Evolutionary conservation across 2,888 invertebrate genomes (phyloP), one percentile per base, ranked within the genome.

Genomic region (Drosophila putrida): DNA sequence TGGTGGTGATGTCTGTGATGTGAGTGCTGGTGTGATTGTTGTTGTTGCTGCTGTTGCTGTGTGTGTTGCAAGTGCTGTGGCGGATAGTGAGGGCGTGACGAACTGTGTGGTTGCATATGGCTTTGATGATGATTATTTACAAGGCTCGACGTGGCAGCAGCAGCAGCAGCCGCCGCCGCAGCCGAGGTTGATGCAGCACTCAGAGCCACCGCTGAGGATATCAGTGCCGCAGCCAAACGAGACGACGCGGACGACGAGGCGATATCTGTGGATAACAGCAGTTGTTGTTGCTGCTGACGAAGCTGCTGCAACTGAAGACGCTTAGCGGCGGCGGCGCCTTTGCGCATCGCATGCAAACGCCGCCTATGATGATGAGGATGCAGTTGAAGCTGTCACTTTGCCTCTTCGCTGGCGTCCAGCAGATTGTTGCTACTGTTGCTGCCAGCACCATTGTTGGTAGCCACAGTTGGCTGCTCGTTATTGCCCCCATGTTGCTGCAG

Each of bases 381-480:
- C 71, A 84, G 49, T 87, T 83, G 83, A 83, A 83, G 89, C 90
- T 91, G 92, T 92, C 92, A 92, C 92, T 92, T 92, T 74, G 83
- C 71, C 84, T 92, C 91, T 75, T 92, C 92, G 41, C 86, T 82
- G 47, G 80, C 75, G 75, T 82, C 91, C 75, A 87, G 43, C 31
- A 82, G 75, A 78, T 67, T 90, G 80, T 68, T 88, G 88, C 66
- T 83, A 78, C 63, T 82, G 74, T 60, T 81, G 74, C 61, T 81
- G 85, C 61, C 78, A 75, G 62, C 68, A 33, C 81, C 72, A 50
- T 76, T 82, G 49, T 73, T 82, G 38, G 76, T 82, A 55, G 47
- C 36, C 0, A 27, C 38, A 9, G 66, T 84, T 43, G 84, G 69
- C 39, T 79, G 82, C 39, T 82, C 81, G 15, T 31, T 62, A 27